Conservation (phyloP, 2,797 vertebrate genomes). For the Fringilla coelebs region DNA sequence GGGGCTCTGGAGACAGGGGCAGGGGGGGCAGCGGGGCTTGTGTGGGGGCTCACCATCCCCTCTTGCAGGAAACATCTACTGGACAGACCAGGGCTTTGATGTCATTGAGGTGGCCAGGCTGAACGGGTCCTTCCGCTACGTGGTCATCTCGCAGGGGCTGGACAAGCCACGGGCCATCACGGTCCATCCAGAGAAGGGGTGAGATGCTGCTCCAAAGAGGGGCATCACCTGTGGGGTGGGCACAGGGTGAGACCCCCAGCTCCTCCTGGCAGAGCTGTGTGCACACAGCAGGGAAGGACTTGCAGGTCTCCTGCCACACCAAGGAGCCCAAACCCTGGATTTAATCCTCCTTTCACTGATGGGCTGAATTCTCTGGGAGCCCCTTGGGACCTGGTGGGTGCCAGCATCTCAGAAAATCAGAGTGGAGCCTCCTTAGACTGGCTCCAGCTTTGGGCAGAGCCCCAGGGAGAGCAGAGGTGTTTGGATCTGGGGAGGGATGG, state of each 20-base stretch:
- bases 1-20: neutral
- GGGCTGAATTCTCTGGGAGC: neutral
- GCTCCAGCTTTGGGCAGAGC: neutral
- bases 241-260: rapidly evolving
- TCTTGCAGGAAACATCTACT: constrained; percentile 93
- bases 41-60: rapidly evolving
- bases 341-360: neutral
- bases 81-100: constrained; percentile 97
- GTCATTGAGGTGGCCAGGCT: constrained; percentile 96
- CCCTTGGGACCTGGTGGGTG: neutral
- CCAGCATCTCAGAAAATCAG: neutral
- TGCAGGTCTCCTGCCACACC: rapidly evolving
- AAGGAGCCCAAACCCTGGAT: neutral
- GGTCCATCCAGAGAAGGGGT: constrained; percentile 94
- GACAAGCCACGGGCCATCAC: constrained; percentile 97
- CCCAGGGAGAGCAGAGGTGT: neutral
- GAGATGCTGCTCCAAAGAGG: neutral
- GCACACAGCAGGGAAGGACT: neutral
- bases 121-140: constrained; percentile 96
- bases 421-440: neutral
- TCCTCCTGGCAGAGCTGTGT: rapidly evolving
- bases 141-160: constrained; percentile 94
- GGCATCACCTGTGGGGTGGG: neutral
- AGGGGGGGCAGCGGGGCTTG: rapidly evolving
- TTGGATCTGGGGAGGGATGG: neutral